Evolutionary conservation across 1,140 invertebrate species (phyloP), one percentile per base, ranked within the genome.

Genomic region (Halesus radiatus): DNA sequence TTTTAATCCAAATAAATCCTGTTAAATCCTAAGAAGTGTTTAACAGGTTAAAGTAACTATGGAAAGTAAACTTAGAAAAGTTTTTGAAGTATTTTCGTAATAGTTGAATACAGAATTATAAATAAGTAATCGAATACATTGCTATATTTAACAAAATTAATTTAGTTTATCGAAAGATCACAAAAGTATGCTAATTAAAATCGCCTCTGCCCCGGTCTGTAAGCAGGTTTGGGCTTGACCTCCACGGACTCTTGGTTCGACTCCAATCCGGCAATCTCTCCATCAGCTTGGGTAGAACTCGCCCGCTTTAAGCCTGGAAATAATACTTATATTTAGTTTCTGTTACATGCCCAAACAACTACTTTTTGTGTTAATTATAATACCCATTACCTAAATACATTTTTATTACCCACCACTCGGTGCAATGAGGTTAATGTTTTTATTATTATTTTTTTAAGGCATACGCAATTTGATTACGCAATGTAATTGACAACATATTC

Each of bases 201-300:
- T 66, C 79, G 80, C 56, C 76, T 76, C 45, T 81, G 82, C 22
- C 82, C 77, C 13, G 82, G 60, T 72, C 73, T 77, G 79, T 62
- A 83, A 13, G 23, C 29, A 16, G 76, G 13, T 45, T 73, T 81
- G 0, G 82, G 82, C 52, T 83, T 83, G 7, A 83, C 82, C 62
- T 83, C 82, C 3, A 83, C 82, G 29, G 68, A 32, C 52, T 81
- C 79, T 60, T 83, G 82, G 45, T 62, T 83, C n/a, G 79, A 79
- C 73, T 83, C 82, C 32, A 83, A 32, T 32, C 79, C 79, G 22
- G 79, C 64, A 3, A 83, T 83, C 52, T 83, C 82, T 26, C 70
- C 52, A 56, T 83, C 70, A 45, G 78, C 79, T 45, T 10, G 37
- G 37, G 37, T 3, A 3, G 60, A 32, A 15, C 64, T 10, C 10